Evolutionary conservation across 2,888 invertebrate genomes (phyloP).

Genomic region (Harmothoe impar): DNA sequence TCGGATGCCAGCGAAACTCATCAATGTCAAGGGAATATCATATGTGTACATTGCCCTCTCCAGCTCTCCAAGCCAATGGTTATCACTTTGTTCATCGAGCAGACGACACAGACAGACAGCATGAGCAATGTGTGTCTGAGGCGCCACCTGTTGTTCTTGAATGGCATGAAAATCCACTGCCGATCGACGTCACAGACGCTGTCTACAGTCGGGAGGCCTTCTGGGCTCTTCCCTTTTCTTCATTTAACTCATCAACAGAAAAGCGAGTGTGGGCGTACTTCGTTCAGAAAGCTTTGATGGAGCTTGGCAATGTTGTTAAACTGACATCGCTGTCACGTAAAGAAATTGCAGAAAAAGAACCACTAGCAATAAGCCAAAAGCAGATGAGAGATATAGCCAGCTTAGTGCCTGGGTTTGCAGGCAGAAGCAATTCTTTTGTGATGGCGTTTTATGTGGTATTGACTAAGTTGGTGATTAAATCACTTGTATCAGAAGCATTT

Average conservation of each 20-base stretch:
- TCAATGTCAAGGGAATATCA: background rate
- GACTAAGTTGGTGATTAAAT: background rate
- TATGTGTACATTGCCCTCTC: background rate
- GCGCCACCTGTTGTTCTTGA: background rate
- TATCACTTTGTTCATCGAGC: background rate
- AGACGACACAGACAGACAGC: background rate
- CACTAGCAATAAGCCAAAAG: background rate
- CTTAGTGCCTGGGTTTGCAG: background rate
- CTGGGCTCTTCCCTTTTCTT: slow-evolving; percentile 28
- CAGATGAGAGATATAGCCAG: background rate
- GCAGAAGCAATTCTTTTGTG: background rate
- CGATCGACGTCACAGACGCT: background rate
- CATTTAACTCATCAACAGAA: background rate
- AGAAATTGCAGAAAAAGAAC: background rate
- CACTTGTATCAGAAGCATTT: background rate
- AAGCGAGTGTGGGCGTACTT: background rate
- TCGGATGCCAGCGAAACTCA: background rate
- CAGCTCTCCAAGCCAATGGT: slow-evolving; percentile 6
- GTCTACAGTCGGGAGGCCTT: background rate
- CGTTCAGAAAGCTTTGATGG: background rate
- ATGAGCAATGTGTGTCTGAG: background rate
- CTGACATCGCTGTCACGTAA: background rate
- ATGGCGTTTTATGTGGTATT: background rate
- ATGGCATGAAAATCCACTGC: background rate
- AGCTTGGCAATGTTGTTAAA: background rate